Conservation (phyloP, 2,797 vertebrate genomes). For the Petrocephalus schoutedeni region DNA sequence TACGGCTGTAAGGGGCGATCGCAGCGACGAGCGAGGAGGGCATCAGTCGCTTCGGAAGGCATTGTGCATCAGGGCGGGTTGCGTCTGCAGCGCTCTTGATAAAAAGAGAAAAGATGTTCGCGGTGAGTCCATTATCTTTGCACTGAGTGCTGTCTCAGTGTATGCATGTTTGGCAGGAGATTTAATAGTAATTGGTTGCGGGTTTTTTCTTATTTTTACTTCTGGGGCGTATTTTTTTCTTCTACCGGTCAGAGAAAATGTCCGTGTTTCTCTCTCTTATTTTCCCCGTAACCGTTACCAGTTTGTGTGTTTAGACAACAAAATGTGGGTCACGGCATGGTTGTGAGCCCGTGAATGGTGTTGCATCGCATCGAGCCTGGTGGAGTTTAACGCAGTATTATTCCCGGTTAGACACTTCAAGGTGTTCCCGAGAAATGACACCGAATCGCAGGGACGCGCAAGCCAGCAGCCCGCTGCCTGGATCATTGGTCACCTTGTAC, state of each 20-base stretch:
- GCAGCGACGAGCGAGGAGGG: slow-evolving; percentile 16
- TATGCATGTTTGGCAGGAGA: slow-evolving; percentile 27
- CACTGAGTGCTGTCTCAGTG: slow-evolving; percentile 31
- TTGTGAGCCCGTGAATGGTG: slow-evolving; percentile 7
- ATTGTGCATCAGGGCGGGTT: slow-evolving; percentile 28
- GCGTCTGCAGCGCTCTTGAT: slow-evolving; percentile 43
- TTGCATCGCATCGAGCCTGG: slow-evolving; percentile 25
- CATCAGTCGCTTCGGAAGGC: slow-evolving; percentile 18
- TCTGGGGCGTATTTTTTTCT: neutral
- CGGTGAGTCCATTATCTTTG: slow-evolving; percentile 57
- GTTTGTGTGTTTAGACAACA: slow-evolving; percentile 20
- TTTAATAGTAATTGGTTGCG: neutral
- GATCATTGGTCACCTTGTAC: neutral
- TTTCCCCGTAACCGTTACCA: neutral
- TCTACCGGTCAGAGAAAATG: neutral
- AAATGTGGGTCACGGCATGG: slow-evolving; percentile 22
- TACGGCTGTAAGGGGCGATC: slow-evolving; percentile 11
- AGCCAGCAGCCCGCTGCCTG: neutral
- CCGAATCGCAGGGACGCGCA: neutral
- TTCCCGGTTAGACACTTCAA: slow-evolving; percentile 6
- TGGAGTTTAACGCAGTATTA: slow-evolving; percentile 26
- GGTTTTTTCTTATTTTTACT: neutral
- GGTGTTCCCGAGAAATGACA: slow-evolving; percentile 6
- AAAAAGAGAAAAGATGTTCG: slow-evolving; percentile 52
- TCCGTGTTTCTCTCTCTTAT: neutral